Conservation (phyloP, 2,888 invertebrate genomes). For the Drosophila neoperkinsi region DNA sequence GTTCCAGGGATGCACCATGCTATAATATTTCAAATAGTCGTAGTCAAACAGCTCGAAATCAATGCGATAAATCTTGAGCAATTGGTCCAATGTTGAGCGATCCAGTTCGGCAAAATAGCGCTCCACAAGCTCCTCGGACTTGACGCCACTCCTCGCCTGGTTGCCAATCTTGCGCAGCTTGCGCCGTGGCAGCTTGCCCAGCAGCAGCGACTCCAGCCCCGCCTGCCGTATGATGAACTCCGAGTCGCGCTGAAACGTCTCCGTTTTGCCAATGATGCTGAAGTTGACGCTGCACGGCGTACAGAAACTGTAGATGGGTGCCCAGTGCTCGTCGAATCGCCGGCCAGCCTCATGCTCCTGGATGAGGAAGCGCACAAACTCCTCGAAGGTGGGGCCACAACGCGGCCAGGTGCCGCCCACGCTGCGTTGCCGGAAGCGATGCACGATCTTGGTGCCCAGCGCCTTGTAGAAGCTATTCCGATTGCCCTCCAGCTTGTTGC, state of each 20-base stretch:
- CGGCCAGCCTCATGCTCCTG: slow-evolving; percentile 86
- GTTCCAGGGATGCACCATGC: slow-evolving; percentile 85
- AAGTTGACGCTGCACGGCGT: slow-evolving; percentile 89
- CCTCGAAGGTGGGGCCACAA: slow-evolving; percentile 88
- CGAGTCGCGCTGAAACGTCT: slow-evolving; percentile 87
- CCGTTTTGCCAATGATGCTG: slow-evolving; percentile 88
- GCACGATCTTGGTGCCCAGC: slow-evolving; percentile 88
- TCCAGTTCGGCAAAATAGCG: slow-evolving; percentile 88
- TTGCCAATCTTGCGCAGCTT: slow-evolving; percentile 86
- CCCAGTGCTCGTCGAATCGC: slow-evolving; percentile 89
- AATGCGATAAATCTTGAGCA: slow-evolving; percentile 88
- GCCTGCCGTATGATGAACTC: slow-evolving; percentile 87
- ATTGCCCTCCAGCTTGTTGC: slow-evolving; percentile 90
- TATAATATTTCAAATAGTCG: slow-evolving; percentile 87
- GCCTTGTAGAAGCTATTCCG: slow-evolving; percentile 90
- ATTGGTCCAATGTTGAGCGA: slow-evolving; percentile 86
- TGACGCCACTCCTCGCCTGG: slow-evolving; percentile 78
- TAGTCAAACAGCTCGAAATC: slow-evolving; percentile 91
- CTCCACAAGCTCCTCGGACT: slow-evolving; percentile 86
- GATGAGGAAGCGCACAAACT: slow-evolving; percentile 90
- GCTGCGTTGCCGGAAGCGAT: slow-evolving; percentile 85
- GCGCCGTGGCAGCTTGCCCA: slow-evolving; percentile 86
- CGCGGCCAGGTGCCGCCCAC: slow-evolving; percentile 64
- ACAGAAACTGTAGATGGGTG: slow-evolving; percentile 88
- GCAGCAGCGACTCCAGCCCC: slow-evolving; percentile 86